Percentiles rank a stretch among this genome's conserved stretches.
phyloP scores from a whole-genome alignment of 2,797 vertebrate species.

The Monodelphis domestica region DNA sequence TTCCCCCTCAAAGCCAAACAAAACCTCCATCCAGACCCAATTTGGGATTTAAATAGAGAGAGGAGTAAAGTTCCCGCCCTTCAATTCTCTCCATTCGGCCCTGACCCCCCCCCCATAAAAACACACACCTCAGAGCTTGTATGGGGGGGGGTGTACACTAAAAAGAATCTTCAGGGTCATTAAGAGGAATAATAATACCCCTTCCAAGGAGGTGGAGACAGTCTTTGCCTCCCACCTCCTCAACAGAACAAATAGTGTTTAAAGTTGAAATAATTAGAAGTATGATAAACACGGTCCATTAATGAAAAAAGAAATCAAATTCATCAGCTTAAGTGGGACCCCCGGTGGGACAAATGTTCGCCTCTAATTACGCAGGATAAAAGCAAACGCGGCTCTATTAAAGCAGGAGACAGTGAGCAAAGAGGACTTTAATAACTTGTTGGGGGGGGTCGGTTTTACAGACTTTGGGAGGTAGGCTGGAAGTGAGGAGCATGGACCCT shows the following conservation, averaged over 20 bases:
- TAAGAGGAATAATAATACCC: conserved; percentile 56
- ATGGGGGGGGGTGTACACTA: not conserved
- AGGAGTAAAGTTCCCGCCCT: not conserved
- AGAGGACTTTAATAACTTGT: conserved; percentile 72
- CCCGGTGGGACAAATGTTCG: conserved; percentile 87
- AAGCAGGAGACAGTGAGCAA: conserved; percentile 68
- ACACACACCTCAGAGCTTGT: not conserved
- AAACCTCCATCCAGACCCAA: conserved; percentile 1
- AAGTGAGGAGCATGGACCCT: not conserved
- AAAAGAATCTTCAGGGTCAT: conserved; percentile 54
- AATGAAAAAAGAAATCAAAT: conserved; percentile 88
- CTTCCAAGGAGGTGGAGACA: conserved; percentile 5
- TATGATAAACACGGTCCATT: conserved; percentile 89
- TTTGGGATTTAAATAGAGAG: not conserved
- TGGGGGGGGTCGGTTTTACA: conserved; percentile 40
- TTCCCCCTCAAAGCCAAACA: conserved; percentile 47
- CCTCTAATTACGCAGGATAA: conserved; percentile 87
- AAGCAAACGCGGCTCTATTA: conserved; percentile 82
- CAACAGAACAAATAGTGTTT: conserved; percentile 85
- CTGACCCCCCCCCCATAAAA: not conserved
- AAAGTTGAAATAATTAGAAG: conserved; percentile 89
- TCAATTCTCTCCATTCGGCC: not conserved
- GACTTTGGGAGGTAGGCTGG: conserved; percentile 49
- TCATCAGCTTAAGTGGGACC: conserved; percentile 88
- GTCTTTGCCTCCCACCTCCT: conserved; percentile 52